Conservation (phyloP, 1,140 invertebrate species). For the Aradophagus sp. region DNA sequence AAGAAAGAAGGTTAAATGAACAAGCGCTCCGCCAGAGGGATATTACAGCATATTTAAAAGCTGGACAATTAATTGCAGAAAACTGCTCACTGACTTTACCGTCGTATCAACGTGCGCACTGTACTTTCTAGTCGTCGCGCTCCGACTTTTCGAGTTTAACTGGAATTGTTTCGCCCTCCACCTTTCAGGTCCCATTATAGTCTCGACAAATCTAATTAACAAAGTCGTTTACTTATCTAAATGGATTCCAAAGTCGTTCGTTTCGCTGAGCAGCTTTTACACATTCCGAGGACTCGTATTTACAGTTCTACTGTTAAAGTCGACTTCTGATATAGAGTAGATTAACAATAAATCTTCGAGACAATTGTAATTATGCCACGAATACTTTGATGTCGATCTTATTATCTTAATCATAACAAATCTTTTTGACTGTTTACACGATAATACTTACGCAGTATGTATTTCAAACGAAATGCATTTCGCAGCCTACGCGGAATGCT, state of each 20-base stretch:
- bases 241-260: slow-evolving; percentile 68
- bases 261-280: slow-evolving; percentile 57
- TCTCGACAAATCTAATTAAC: slow-evolving; percentile 71
- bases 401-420: slow-evolving; percentile 42
- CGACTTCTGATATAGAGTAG: slow-evolving; percentile 52
- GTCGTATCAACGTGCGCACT: slow-evolving; percentile 57
- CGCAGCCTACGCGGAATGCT: no score
- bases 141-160: slow-evolving; percentile 62
- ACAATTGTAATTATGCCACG: slow-evolving; percentile 50
- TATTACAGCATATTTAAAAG: slow-evolving; percentile 60
- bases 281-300: slow-evolving; percentile 51
- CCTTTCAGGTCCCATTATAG: slow-evolving; percentile 61
- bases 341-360: slow-evolving; percentile 52
- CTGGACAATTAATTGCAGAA: slow-evolving; percentile 62
- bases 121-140: slow-evolving; percentile 62
- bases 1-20: slow-evolving; percentile 41
- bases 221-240: slow-evolving; percentile 72
- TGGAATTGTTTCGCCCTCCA: slow-evolving; percentile 64
- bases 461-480: neutral
- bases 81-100: slow-evolving; percentile 48
- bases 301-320: slow-evolving; percentile 50
- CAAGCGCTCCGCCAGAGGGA: slow-evolving; percentile 39
- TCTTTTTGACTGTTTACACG: slow-evolving; percentile 15
- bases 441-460: neutral
- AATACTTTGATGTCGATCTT: slow-evolving; percentile 39